Evolutionary conservation across 2,113 vertebrate species (phyloP), one percentile per base, ranked within the genome.

Genomic region (human (Homo sapiens)): DNA sequence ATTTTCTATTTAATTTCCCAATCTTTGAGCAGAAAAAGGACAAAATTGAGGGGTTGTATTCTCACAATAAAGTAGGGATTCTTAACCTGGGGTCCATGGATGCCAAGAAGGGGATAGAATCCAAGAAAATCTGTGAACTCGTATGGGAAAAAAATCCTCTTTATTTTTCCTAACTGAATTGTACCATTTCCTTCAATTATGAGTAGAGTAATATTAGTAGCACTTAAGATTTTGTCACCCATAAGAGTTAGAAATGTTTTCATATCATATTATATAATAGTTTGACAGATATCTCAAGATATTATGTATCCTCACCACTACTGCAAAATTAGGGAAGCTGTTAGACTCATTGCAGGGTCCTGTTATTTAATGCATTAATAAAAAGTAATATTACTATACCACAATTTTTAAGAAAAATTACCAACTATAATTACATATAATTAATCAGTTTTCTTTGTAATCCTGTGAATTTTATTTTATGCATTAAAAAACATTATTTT

Each of bases 381-480:
- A 57, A 86, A 91, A 79, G 43, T 38, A 18, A 18, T 92, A 64
- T 89, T 52, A 73, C 38, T 38, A 73, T 48, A 38, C 1, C 0
- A 50, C 22, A 43, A 80, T 89, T 75, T 64, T 72, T 70, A 90
- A 85, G 82, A 92, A 91, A 96, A 89, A 59, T 50, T 55, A 22
- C 20, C 30, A 84, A 45, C 8, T 86, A 9, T 91, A 82, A 78
- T 82, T 45, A 38, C 17, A n/a, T 76, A 45, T 80, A 92, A 68
- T 94, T 45, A 40, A 23, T 55, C 64, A 81, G 30, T 75, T 89
- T 82, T 64, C 40, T 88, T 94, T 70, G 76, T 83, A 95, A 83
- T 88, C 79, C 48, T 68, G 18, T 94, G 70, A 17, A 38, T 92
- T 84, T 94, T 52, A 88, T 82, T 94, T 88, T 96, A 89, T 89